Conservation (phyloP, 2,797 vertebrate genomes). For the Pantherophis vulpinus region DNA sequence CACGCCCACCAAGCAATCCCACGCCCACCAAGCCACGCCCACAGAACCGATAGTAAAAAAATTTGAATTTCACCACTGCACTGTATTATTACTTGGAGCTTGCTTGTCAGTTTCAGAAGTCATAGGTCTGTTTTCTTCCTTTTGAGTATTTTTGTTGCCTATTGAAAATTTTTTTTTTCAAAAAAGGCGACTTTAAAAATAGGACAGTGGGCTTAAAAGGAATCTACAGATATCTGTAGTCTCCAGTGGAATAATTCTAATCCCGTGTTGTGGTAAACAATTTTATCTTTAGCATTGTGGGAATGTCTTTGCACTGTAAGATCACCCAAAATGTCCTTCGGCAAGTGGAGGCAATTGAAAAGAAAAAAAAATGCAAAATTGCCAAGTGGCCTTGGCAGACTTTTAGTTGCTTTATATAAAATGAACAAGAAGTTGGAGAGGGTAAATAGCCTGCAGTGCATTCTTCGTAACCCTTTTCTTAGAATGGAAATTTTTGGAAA, state of each 20-base stretch:
- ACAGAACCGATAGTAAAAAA: no score
- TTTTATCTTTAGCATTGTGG: conserved; percentile 53
- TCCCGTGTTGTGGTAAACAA: conserved; percentile 25
- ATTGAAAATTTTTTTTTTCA: not conserved
- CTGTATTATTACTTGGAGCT: not conserved
- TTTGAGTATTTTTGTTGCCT: not conserved
- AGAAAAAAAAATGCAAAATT: conserved; percentile 48
- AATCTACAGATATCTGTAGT: conserved; percentile 39
- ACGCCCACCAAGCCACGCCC: no score
- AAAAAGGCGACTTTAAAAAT: conserved; percentile 4
- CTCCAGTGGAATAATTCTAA: conserved; percentile 29
- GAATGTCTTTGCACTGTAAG: conserved; percentile 51
- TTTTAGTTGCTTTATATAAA: conserved; percentile 2
- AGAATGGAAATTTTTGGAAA: not conserved
- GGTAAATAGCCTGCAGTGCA: conserved; percentile 40
- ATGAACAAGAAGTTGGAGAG: not conserved
- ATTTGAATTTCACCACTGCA: no score
- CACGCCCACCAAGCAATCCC: no score
- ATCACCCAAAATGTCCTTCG: conserved; percentile 53
- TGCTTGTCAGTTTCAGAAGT: not conserved
- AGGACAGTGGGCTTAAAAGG: not conserved
- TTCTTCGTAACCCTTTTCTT: not conserved
- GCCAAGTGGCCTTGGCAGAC: conserved; percentile 3
- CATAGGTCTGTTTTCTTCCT: not conserved
- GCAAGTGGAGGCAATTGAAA: conserved; percentile 36